Base-by-base conservation (phyloP, 2,888 invertebrate species). In the Limnephilus lunatus region DNA sequence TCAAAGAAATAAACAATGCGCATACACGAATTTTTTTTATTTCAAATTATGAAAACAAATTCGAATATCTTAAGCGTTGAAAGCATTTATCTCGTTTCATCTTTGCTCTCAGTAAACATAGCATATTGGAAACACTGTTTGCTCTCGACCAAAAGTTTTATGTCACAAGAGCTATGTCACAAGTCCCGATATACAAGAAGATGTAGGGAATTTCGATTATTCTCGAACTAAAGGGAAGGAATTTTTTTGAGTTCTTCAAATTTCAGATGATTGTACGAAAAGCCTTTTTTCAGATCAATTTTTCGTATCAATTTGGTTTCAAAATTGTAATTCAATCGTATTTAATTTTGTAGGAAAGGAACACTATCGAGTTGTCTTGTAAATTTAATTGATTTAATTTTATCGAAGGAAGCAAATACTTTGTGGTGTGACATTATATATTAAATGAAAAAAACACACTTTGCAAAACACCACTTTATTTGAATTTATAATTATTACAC, bases 111-210 rank as follows among this genome's bases (percentile, higher is more conserved):
- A 25, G 48, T 44, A 86, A 86, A 86, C 48, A 48, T 44, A 30
- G 48, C 48, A 86, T 86, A 86, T 86, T 86, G 85, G 48, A 86
- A 48, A 86, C 30, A 48, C 85, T 85, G 85, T 86, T 86, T 86
- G 39, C 85, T 44, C 48, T 48, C n/a, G 5, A 30, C 35, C 48
- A 86, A 44, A 86, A 44, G 14, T 48, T 86, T n/a, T 5, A n/a
- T 5, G n/a, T 3, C n/a, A 3, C 32, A 2, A 32, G 2, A 2
- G 48, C n/a, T 35, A 85, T 32, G 85, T 85, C 85, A 30, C 12
- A 44, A 44, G 30, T 48, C 35, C 83, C 82, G 32, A 35, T 39
- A 7, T 68, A 25, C 5, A 19, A 25, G 25, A 25, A 68, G 53
- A 68, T 1, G 68, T 68, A 25, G 68, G 25, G 9, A 68, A 68